These are phyloP conservation scores for Microcebus tavaratra DNA, from an alignment of 2,113 vertebrate species.

Conservation along the genomic window DNA sequence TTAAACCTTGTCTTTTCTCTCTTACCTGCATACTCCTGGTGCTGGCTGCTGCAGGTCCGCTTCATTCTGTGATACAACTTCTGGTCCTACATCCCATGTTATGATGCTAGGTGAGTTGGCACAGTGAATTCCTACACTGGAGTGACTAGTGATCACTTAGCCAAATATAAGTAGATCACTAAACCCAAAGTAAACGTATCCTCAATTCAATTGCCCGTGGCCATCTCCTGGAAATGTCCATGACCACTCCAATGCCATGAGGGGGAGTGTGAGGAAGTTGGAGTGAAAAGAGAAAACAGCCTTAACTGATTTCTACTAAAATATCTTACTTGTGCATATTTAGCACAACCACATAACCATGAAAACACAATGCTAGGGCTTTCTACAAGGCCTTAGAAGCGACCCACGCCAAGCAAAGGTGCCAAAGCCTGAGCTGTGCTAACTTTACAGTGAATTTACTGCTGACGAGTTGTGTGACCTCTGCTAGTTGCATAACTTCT, in stretches of 20 bases:
- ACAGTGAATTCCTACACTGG: not conserved
- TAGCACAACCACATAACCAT: not conserved
- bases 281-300: not conserved
- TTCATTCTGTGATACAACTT: not conserved
- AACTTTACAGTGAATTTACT: not conserved
- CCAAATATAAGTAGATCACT: not conserved
- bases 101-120: not conserved
- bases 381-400: not conserved
- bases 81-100: not conserved
- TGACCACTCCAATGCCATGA: not conserved
- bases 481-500: not conserved
- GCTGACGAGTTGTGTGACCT: not conserved
- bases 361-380: not conserved
- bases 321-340: not conserved
- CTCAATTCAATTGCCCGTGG: not conserved
- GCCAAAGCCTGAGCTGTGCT: not conserved
- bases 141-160: not conserved
- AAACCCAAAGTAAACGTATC: not conserved
- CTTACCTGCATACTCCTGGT: not conserved
- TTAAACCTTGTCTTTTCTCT: not conserved
- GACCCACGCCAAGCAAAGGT: not conserved
- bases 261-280: too few species aligned
- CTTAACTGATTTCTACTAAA: not conserved
- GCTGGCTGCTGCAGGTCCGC: not conserved
- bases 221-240: not conserved